Evolutionary conservation across 2,797 vertebrate species (phyloP), one percentile per base, ranked within the genome.

Genomic region (Sebastolobus altivelis): DNA sequence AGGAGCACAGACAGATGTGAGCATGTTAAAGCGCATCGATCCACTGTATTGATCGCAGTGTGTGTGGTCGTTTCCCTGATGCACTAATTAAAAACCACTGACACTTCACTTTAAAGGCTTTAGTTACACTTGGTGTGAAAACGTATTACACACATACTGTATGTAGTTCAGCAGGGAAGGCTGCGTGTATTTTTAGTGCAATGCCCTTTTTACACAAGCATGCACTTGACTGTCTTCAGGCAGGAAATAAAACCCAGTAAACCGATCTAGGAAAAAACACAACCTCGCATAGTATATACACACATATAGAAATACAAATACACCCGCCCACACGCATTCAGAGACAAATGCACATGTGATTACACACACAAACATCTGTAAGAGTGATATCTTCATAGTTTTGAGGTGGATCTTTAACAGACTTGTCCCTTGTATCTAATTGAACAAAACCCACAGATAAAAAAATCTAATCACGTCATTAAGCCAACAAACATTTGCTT

Each of bases 81-180:
- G 33, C 40, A n/a, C 74, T 79, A 59, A 75, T 83, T 79, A 79
- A 81, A 84, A 81, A 16, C 6, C 59, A 76, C 38, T 65, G 70
- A 60, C 1, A 16, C 46, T 73, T 65, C 7, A 68, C 27, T 75
- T 38, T 11, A 37, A 78, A 67, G 35, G 27, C 52, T 79, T 79
- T 49, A 7, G n/a, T 65, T 69, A 62, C 46, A 61, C 37, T 61
- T 67, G 29, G 38, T 27, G 38, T 29, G 61, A 80, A 37, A 72
- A 62, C 11, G 0, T 31, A 38, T 66, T 65, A 70, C 37, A 75
- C 38, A 11, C 37, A 29, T 29, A 40, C 6, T n/a, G 12, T 56
- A 43, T 75, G 6, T 27, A 58, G 78, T 29, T 46, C 0, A 49
- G 35, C 20, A 46, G 18, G 11, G 49, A 33, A 59, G 11, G 43